These are phyloP conservation scores for Sturmia bella DNA, from an alignment of 2,888 invertebrate species.

Conservation along the genomic window DNA sequence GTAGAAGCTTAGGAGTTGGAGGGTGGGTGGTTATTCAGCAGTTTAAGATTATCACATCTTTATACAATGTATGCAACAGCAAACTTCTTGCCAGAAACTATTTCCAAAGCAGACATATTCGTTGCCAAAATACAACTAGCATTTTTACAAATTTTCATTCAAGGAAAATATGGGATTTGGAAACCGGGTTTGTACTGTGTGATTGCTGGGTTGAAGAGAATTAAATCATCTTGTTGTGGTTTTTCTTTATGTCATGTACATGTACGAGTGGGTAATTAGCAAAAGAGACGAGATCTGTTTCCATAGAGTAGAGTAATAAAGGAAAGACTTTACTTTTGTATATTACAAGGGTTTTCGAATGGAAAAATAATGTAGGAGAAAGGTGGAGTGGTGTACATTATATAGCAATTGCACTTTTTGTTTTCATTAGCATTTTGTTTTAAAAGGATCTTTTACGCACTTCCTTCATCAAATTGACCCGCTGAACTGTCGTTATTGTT, in stretches of 20 bases:
- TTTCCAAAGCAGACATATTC: slow-evolving; percentile 43
- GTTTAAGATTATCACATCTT: slow-evolving; percentile 33
- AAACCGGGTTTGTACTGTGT: slow-evolving; percentile 35
- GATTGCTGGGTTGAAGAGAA: slow-evolving; percentile 36
- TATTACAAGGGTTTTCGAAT: slow-evolving; percentile 62
- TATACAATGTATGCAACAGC: too few relatives aligned
- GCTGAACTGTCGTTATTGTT: slow-evolving; percentile 53
- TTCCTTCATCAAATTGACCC: slow-evolving; percentile 64
- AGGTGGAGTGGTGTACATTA: slow-evolving; percentile 62
- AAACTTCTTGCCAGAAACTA: slow-evolving; percentile 32
- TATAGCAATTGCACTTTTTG: slow-evolving; percentile 68
- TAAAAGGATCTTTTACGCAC: slow-evolving; percentile 68
- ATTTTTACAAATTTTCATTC: slow-evolving; percentile 24
- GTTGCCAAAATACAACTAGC: slow-evolving; percentile 31
- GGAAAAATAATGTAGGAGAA: slow-evolving; percentile 41
- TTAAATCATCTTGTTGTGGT: not conserved
- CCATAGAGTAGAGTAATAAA: slow-evolving; percentile 28
- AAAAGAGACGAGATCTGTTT: slow-evolving; percentile 51
- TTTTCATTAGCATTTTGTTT: slow-evolving; percentile 40
- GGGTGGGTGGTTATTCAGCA: slow-evolving; percentile 37
- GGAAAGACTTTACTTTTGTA: slow-evolving; percentile 50
- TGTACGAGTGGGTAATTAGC: not conserved
- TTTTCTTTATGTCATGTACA: not conserved
- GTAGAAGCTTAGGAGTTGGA: slow-evolving; percentile 35
- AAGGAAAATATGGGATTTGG: slow-evolving; percentile 47